A percentile compares a stretch with the other conserved stretches of the same genome.
Conservation (phyloP, 2,797 vertebrate species). For the Pristis pectinata region DNA sequence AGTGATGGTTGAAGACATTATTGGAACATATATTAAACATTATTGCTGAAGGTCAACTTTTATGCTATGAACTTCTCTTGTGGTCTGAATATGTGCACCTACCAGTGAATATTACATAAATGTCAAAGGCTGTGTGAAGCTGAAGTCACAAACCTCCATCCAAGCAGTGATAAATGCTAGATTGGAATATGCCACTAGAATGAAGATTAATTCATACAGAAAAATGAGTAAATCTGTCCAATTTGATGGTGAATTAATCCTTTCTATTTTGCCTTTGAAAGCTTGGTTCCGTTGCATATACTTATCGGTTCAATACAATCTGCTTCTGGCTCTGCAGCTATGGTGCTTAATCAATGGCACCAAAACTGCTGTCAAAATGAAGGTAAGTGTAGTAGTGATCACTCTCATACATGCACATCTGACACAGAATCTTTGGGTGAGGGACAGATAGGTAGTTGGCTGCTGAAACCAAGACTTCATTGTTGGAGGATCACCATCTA, state of each 20-base stretch:
- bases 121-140: constrained; percentile 17
- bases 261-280: neutral
- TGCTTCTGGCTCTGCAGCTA: constrained; percentile 9
- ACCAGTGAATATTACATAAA: constrained; percentile 6
- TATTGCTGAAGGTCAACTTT: constrained; percentile 30
- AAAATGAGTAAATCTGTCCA: constrained; percentile 34
- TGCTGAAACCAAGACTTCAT: neutral
- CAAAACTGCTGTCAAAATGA: constrained; percentile 16
- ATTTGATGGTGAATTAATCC: neutral
- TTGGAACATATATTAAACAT: constrained; percentile 32
- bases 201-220: constrained; percentile 19
- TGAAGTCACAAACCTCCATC: neutral
- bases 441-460: no score
- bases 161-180: constrained; percentile 4
- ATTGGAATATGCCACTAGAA: neutral
- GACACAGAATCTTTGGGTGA: neutral
- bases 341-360: neutral
- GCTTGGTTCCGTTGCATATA: neutral
- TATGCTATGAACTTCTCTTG: neutral
- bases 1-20: neutral
- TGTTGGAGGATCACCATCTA: neutral
- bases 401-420: neutral
- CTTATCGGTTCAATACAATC: neutral
- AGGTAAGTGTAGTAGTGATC: neutral
- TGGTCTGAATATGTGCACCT: constrained; percentile 1